Evolutionary conservation across 2,888 invertebrate genomes (phyloP), one percentile per base, ranked within the genome.

Genomic region (Eilema sororculum): DNA sequence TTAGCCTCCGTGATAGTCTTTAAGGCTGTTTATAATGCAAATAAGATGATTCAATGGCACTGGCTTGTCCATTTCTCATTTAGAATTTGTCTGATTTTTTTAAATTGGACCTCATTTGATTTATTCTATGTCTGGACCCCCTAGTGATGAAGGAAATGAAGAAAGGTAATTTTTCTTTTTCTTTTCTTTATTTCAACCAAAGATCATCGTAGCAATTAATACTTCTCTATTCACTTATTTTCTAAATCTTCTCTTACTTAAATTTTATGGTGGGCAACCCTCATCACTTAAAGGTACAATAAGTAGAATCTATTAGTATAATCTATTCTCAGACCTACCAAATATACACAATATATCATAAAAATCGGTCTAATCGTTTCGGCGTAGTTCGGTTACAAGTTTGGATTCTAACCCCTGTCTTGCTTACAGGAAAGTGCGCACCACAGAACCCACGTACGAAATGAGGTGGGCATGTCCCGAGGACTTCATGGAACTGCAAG

Each of bases 381-480:
- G n/a, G n/a, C n/a, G n/a, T n/a, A n/a, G n/a, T n/a, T 28, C 28
- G 3, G 28, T 28, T 28, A 28, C 5, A 28, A 4, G 3, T 28
- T 5, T 28, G 12, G 33, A 28, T 69, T 41, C 16, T 28, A 13
- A 61, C 9, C 37, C 4, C 12, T 28, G 2, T 64, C 52, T 71
- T 62, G 3, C 28, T 77, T 79, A 76, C 90, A 97, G 96, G 84
- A 97, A 96, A 96, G 95, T 96, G 81, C 96, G 95, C 84, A 96
- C 95, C 72, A 96, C 96, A 68, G 96, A 97, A 70, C 96, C 96
- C 9, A 96, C 96, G 73, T 97, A 95, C 87, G 97, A 97, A 87
- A 97, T 98, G 96, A 95, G 97, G 59, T 98, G 98, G 98, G 97
- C 97, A 4, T 95, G 96, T 69, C 96, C 97, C 0, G 97, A 98